Evolutionary conservation across 2,113 vertebrate species (phyloP).

Genomic region (Empidonax traillii): DNA sequence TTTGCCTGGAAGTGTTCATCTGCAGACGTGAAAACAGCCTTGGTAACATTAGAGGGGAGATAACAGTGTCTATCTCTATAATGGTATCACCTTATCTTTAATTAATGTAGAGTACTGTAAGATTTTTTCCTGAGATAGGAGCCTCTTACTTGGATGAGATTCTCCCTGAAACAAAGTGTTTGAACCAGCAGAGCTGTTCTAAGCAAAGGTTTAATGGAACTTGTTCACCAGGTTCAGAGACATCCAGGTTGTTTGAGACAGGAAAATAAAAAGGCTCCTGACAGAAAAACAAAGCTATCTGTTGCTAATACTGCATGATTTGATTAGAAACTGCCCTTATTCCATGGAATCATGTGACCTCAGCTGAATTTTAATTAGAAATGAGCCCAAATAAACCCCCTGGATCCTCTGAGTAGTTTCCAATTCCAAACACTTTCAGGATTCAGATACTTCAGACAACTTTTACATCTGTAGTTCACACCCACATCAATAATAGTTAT

Average conservation of each 20-base stretch:
- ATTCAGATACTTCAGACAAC: neutral
- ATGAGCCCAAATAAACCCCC: neutral
- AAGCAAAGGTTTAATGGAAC: neutral
- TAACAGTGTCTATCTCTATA: conserved; percentile 31
- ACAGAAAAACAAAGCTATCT: neutral
- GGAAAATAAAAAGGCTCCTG: conserved; percentile 29
- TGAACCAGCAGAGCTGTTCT: neutral
- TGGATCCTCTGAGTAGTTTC: neutral
- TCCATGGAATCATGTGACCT: neutral
- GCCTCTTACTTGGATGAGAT: neutral
- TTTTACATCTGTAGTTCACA: neutral
- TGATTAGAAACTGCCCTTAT: conserved; percentile 10
- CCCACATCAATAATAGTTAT: neutral
- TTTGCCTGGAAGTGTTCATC: conserved; percentile 25
- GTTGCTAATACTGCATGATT: neutral
- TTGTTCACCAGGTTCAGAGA: neutral
- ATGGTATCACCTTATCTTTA: conserved; percentile 48
- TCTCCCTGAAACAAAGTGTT: conserved; percentile 19
- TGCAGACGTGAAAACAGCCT: conserved; percentile 20
- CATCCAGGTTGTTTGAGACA: neutral
- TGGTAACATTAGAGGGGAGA: conserved; percentile 35
- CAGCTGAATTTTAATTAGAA: conserved; percentile 1
- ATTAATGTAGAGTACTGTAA: conserved; percentile 30
- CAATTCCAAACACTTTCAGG: neutral
- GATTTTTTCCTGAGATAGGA: neutral